Evolutionary conservation across 2,888 invertebrate genomes (phyloP), one percentile per base, ranked within the genome.

Genomic region (Drosophila glabriapex): DNA sequence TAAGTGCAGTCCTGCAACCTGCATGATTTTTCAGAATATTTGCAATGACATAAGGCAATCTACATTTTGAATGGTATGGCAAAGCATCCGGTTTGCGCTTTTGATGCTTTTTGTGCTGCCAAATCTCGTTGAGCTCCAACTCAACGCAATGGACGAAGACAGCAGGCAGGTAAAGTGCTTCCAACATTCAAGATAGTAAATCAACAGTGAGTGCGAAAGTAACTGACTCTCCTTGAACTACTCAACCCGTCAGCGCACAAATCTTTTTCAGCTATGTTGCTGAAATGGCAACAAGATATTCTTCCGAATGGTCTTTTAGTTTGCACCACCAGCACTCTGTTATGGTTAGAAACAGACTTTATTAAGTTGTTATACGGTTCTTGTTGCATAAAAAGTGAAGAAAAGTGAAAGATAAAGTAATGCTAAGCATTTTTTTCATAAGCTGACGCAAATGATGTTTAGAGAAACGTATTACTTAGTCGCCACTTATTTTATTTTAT

Each of bases 201-300:
- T 85, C 80, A 77, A 75, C 68, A 69, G 80, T 80, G 73, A 68
- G 65, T 54, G 58, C 62, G 7, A 78, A 69, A 64, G 65, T 68
- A 56, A 64, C 61, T 73, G 68, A 55, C 56, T 67, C 65, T 72
- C 50, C 68, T 60, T 59, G 50, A 68, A 62, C 31, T 63, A 52
- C 37, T 50, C 33, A 50, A 68, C 67, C 70, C 69, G 63, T 65
- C 69, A 72, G 43, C 62, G 62, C 61, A 71, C 56, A 73, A 75
- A 75, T 82, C 68, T 41, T 50, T 41, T 50, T 43, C 61, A 46
- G 9, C 16, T 46, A 16, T 9, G 7, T 16, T 16, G 16, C 25
- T 46, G 16, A 16, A 46, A 9, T 25, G 46, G 46, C 46, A 16
- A 9, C 22, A 25, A 16, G 16, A 25, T 46, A 16, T 46, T 28